These are phyloP conservation scores for Schmidtea mediterranea DNA, from an alignment of 1,140 invertebrate genomes.

Conservation along the genomic window DNA sequence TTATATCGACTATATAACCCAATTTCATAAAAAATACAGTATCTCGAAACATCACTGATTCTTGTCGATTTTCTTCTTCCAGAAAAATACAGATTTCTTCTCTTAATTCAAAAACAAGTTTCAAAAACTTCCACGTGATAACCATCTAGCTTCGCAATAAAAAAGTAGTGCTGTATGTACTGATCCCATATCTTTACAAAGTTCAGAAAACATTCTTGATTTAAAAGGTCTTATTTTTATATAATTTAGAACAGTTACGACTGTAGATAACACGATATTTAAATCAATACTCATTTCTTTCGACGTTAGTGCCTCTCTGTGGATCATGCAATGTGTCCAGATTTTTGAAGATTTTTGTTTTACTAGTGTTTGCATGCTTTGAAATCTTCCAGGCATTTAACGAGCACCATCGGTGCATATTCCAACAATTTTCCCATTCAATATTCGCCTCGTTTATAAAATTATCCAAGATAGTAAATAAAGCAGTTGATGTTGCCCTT, in stretches of 20 bases:
- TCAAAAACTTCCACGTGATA: too few species aligned
- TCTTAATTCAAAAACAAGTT: too few species aligned
- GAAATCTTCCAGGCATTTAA: neutral
- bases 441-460: too few species aligned
- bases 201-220: neutral
- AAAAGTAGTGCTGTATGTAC: neutral
- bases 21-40: too few species aligned
- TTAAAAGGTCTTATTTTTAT: conserved; percentile 1
- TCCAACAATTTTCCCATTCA: neutral
- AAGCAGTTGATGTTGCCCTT: too few species aligned
- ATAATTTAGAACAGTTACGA: conserved; percentile 2
- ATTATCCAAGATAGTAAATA: too few species aligned
- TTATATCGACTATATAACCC: too few species aligned
- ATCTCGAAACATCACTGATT: too few species aligned
- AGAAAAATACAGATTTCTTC: too few species aligned
- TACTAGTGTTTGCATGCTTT: neutral
- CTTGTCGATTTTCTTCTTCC: too few species aligned
- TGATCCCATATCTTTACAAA: conserved; percentile 5
- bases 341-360: neutral
- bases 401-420: conserved; percentile 4
- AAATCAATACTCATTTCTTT: neutral
- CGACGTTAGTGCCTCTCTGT: conserved; percentile 5
- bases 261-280: neutral
- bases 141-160: too few species aligned
- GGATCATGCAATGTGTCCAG: conserved; percentile 1